Conservation (phyloP, 2,888 invertebrate genomes). For the Trissolcus brochymenae region DNA sequence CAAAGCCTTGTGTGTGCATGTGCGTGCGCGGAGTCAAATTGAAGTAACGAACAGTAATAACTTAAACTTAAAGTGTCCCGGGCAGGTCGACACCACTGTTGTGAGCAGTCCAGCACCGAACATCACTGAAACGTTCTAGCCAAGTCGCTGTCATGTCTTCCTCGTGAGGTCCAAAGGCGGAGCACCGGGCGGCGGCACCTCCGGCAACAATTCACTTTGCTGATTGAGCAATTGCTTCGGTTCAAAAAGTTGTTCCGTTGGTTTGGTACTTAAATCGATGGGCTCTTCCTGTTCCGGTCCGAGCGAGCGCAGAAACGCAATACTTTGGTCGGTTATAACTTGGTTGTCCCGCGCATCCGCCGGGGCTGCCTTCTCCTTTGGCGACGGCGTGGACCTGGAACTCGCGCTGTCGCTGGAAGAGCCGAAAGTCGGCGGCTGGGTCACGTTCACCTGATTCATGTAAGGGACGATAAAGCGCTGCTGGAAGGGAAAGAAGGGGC, state of each 20-base stretch:
- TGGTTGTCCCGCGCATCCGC: constrained; percentile 51
- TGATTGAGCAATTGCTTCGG: constrained; percentile 62
- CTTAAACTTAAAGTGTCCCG: background rate
- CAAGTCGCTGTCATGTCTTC: constrained; percentile 70
- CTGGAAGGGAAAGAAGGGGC: constrained; percentile 71
- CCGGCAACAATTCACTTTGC: constrained; percentile 51
- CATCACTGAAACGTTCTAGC: constrained; percentile 16
- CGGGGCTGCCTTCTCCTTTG: constrained; percentile 58
- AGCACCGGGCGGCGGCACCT: constrained; percentile 60
- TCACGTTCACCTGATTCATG: constrained; percentile 66
- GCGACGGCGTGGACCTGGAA: constrained; percentile 71
- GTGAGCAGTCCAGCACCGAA: too few species aligned
- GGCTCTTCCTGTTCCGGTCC: constrained; percentile 84
- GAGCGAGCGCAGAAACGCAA: constrained; percentile 71
- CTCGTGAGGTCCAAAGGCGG: constrained; percentile 72
- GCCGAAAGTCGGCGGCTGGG: constrained; percentile 66
- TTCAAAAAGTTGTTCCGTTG: constrained; percentile 62
- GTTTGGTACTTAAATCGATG: constrained; percentile 87
- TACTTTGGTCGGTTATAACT: constrained; percentile 62
- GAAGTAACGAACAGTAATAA: constrained; percentile 9
- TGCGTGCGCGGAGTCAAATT: constrained; percentile 19
- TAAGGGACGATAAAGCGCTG: constrained; percentile 72
- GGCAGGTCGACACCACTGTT: too few species aligned
- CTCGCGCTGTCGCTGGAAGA: constrained; percentile 72
- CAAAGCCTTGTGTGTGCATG: too few species aligned